Percentiles rank a stretch among this genome's conserved stretches.
These are phyloP conservation scores for Neopelma chrysocephalum DNA, from an alignment of 2,797 vertebrate genomes.

Conservation along the genomic window DNA sequence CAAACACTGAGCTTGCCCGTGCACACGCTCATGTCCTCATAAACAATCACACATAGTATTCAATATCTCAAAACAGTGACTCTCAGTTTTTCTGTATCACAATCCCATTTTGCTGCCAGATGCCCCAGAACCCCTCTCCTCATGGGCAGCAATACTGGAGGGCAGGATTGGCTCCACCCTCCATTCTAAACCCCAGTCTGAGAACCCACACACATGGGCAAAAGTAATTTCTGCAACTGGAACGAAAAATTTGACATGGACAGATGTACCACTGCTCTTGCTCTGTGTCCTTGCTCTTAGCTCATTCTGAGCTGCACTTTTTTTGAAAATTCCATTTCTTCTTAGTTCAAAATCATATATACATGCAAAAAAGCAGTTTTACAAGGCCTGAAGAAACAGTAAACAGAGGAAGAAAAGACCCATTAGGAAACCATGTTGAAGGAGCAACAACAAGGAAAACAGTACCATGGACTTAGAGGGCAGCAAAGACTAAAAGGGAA, in stretches of 20 bases:
- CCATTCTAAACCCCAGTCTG: too few relatives aligned
- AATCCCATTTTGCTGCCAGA: background rate
- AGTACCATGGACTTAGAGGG: background rate
- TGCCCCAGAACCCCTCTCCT: background rate
- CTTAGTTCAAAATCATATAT: background rate
- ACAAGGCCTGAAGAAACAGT: background rate
- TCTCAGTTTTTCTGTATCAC: background rate
- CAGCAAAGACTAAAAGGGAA: background rate
- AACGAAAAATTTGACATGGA: background rate
- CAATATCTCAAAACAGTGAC: background rate
- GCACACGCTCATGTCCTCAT: fast-evolving
- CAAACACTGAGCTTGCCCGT: background rate
- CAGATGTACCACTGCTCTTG: background rate
- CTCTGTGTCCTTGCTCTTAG: background rate
- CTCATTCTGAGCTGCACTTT: background rate
- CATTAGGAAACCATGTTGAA: background rate
- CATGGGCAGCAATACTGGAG: fast-evolving
- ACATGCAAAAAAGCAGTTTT: background rate
- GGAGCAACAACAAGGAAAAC: background rate
- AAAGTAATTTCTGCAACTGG: background rate
- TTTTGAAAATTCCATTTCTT: background rate
- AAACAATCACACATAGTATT: fast-evolving
- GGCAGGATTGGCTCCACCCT: background rate
- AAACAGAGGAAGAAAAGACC: background rate
- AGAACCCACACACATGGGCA: background rate